These are phyloP conservation scores for Saguinus midas DNA, from an alignment of 2,113 vertebrate species.

Conservation along the genomic window DNA sequence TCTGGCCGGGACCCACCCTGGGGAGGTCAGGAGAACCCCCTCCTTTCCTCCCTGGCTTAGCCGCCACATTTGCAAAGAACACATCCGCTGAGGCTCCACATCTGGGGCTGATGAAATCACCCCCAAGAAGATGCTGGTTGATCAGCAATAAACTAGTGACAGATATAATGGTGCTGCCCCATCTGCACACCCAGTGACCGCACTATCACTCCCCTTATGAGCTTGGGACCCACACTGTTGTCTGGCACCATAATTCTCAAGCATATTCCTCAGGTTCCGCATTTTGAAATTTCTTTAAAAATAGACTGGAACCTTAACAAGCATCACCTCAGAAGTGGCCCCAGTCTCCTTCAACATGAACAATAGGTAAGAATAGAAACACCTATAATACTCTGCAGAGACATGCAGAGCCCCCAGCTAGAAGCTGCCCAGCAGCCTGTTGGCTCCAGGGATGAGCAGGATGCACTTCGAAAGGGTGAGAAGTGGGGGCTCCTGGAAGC, in stretches of 20 bases:
- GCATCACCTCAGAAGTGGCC: neutral
- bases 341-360: neutral
- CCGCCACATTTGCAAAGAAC: neutral
- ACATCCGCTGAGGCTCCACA: fast-evolving
- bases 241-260: fast-evolving
- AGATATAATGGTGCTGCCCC: fast-evolving
- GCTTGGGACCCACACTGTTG: fast-evolving
- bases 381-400: neutral
- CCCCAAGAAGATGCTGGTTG: fast-evolving
- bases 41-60: no score
- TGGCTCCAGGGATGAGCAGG: neutral
- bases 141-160: fast-evolving
- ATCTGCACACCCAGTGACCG: fast-evolving
- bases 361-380: no score
- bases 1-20: neutral
- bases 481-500: no score
- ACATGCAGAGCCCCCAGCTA: no score
- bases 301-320: neutral
- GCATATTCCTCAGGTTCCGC: neutral
- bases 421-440: fast-evolving
- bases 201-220: fast-evolving
- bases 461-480: neutral
- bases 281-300: neutral
- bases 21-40: fast-evolving
- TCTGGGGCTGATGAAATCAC: no score